A percentile compares a stretch with the other conserved stretches of the same genome.
phyloP scores from a whole-genome alignment of 2,113 vertebrate genomes.

The Cyanoderma ruficeps region DNA sequence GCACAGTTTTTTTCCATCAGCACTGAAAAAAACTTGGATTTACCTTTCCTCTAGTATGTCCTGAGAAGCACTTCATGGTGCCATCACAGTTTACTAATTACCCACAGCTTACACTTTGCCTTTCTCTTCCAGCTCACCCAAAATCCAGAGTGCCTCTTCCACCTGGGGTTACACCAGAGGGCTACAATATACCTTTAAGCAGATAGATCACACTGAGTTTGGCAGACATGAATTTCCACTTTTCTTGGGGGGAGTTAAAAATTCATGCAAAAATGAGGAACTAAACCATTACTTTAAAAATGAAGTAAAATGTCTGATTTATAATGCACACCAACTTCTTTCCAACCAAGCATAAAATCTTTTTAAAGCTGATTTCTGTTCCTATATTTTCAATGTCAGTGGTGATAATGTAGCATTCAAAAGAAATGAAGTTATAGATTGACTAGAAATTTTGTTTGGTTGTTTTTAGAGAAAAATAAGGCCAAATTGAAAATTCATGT shows the following conservation, averaged over 20 bases:
- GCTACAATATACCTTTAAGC: not conserved
- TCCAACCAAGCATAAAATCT: not conserved
- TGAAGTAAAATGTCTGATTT: not conserved
- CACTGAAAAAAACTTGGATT: not conserved
- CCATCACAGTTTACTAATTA: not conserved
- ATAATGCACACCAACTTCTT: not conserved
- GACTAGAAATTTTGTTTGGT: not conserved
- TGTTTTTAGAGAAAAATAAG: not conserved
- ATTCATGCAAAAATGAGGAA: not conserved
- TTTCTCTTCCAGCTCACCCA: not conserved
- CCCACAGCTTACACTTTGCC: rapidly evolving
- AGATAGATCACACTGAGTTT: not conserved
- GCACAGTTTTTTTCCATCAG: not conserved
- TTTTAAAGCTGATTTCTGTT: not conserved
- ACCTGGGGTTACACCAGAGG: not conserved
- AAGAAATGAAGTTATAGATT: not conserved
- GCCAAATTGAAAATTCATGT: not conserved
- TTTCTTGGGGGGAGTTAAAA: not conserved
- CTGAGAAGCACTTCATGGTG: not conserved
- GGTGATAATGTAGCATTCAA: not conserved
- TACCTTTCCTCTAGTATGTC: not conserved
- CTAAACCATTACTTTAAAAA: not conserved
- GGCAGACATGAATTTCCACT: not conserved
- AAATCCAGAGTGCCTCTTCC: not conserved
- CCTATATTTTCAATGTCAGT: not conserved